Percentiles rank a stretch among this genome's conserved stretches.
These are phyloP conservation scores for Drosophila burlai DNA, from an alignment of 1,140 invertebrate species.

Conservation along the genomic window DNA sequence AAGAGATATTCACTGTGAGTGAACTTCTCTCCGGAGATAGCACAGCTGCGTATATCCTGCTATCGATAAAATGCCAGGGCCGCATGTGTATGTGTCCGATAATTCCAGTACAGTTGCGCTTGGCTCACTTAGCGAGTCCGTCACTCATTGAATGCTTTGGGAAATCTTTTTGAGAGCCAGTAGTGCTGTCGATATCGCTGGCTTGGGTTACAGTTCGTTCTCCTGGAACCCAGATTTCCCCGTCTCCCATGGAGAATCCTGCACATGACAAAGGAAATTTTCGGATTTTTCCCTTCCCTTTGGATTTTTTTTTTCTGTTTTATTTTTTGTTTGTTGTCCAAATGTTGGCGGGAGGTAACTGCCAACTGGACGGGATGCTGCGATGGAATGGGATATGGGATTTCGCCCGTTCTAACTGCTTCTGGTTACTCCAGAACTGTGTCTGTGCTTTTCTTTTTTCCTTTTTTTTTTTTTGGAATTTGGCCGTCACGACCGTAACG, in stretches of 20 bases:
- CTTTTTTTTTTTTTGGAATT: slow-evolving; percentile 3
- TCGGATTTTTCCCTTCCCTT: slow-evolving; percentile 36
- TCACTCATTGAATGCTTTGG: slow-evolving; percentile 40
- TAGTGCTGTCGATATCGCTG: slow-evolving; percentile 24
- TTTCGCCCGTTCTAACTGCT: slow-evolving; percentile 30
- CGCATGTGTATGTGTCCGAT: background rate
- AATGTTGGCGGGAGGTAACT: slow-evolving; percentile 39
- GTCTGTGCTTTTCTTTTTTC: slow-evolving; percentile 4
- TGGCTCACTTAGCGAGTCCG: slow-evolving; percentile 25
- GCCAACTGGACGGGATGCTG: slow-evolving; percentile 11
- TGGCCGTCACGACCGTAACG: slow-evolving; percentile 72
- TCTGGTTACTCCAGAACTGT: slow-evolving; percentile 32
- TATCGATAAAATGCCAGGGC: slow-evolving; percentile 33
- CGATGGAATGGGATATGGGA: slow-evolving; percentile 12
- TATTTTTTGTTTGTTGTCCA: slow-evolving; percentile 29
- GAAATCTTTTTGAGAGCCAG: slow-evolving; percentile 48
- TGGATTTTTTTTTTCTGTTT: background rate
- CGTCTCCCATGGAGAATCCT: slow-evolving; percentile 5
- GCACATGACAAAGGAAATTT: slow-evolving; percentile 57
- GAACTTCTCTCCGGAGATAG: background rate
- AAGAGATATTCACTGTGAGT: background rate
- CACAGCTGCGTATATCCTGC: background rate
- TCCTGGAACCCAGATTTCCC: slow-evolving; percentile 6
- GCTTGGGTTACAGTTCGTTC: slow-evolving; percentile 27
- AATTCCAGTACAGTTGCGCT: slow-evolving; percentile 24